Evolutionary conservation across 2,888 invertebrate genomes (phyloP), one percentile per base, ranked within the genome.

Genomic region (Isoperla grammatica): DNA sequence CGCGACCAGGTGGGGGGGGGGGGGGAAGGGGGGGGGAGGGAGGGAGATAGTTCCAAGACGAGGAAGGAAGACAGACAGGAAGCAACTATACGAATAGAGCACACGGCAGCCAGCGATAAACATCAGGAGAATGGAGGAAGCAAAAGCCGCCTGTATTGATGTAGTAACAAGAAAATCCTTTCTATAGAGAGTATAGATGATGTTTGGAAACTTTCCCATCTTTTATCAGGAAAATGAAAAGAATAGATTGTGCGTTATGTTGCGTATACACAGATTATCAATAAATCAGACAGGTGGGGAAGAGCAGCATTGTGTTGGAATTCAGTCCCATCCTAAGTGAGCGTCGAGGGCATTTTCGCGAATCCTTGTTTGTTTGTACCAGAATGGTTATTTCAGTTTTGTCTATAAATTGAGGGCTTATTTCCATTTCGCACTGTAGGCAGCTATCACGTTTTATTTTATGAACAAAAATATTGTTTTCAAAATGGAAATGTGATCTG

Each of bases 71-170:
- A 45, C 17, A 15, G 29, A 29, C 29, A 29, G 29, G 45, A 45
- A 45, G 45, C 17, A n/a, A n/a, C n/a, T n/a, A n/a, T n/a, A n/a
- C n/a, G n/a, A n/a, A n/a, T n/a, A n/a, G n/a, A n/a, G n/a, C n/a
- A n/a, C n/a, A n/a, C n/a, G n/a, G n/a, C n/a, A 45, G 29, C 29
- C 42, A 13, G 42, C 45, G 45, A 45, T 45, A 45, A 8, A 29
- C 5, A 29, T 29, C 29, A 8, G 29, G 29, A 29, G 19, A 19
- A 45, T 45, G 17, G 11, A 45, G 45, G 11, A 13, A 40, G 42
- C n/a, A 40, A 40, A 15, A 40, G 42, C 29, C 8, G 42, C 42
- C 42, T 40, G 15, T 6, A 40, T 40, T 13, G n/a, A 40, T 40
- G 45, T 13, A 45, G 15, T 45, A 15, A 19, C 15, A 17, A 17